Evolutionary conservation across 2,797 vertebrate genomes (phyloP), one percentile per base, ranked within the genome.

Genomic region (Coendou prehensilis): DNA sequence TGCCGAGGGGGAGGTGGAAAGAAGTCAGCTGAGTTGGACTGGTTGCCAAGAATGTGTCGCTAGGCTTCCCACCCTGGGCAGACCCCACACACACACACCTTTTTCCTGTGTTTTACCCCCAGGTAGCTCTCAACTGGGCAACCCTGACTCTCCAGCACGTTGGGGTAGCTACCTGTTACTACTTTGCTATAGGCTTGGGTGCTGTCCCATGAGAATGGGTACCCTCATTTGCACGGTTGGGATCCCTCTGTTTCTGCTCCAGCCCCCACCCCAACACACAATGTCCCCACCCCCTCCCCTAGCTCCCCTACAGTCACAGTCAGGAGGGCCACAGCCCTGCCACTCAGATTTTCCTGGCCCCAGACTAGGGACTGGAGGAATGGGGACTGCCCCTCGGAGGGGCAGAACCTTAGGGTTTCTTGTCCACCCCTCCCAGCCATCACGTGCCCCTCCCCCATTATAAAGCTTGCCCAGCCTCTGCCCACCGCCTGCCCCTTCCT

Each of bases 311-410:
- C 26, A 97, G 97, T 98, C 98, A 97, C n/a, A 3, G 52, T 98
- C 97, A 97, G 97, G 96, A 97, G 96, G 97, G 79, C 47, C 0
- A 54, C 78, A 87, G 94, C 64, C n/a, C 82, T 7, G 93, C 75
- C 73, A 64, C 94, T 98, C 98, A 98, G 75, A 97, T 93, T 97
- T 98, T 98, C 97, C 98, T 95, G 81, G 61, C 75, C n/a, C 8
- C 1, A 5, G 78, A 30, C 47, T 45, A 54, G 73, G 78, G 78
- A 37, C 59, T 73, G 85, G 91, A 79, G 73, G 76, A 18, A 80
- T 41, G 71, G 84, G 76, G 50, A 78, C 94, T 33, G 92, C 79
- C 75, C 84, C 91, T 59, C 9, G 3, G 45, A 37, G 71, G 85
- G 85, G 78, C 89, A 76, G 87, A 85, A 78, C 69, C 47, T 96